These are phyloP conservation scores for Chaetodon auriga DNA, from an alignment of 2,113 vertebrate species.

Conservation along the genomic window DNA sequence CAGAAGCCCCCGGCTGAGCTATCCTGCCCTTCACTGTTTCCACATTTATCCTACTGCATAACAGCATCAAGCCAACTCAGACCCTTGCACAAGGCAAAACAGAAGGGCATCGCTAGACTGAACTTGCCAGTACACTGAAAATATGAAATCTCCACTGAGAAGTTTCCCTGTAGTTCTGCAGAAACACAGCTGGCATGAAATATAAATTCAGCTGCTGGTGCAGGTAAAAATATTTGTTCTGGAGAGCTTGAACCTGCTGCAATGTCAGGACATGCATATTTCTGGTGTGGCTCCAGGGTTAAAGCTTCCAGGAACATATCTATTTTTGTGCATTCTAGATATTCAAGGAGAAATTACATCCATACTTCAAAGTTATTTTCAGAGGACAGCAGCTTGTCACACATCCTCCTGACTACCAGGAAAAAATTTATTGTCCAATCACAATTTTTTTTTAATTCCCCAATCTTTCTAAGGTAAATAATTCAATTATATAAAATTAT, in stretches of 20 bases:
- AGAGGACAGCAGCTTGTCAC: neutral
- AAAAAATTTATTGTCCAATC: no score
- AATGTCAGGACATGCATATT: conserved; percentile 5
- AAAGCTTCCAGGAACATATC: conserved; percentile 12
- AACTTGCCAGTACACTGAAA: neutral
- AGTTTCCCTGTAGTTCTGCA: conserved; percentile 22
- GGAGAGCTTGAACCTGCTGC: neutral
- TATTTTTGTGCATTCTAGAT: neutral
- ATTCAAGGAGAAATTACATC: neutral
- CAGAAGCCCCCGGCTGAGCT: conserved; percentile 12
- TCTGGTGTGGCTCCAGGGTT: neutral
- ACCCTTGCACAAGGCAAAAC: conserved; percentile 18
- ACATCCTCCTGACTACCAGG: no score
- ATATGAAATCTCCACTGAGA: conserved; percentile 3
- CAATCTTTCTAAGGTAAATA: no score
- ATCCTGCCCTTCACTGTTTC: conserved; percentile 26
- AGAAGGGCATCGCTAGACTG: conserved; percentile 6
- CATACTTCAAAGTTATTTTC: conserved; percentile 1
- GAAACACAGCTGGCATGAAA: conserved; percentile 23
- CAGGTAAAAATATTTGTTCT: conserved; percentile 17
- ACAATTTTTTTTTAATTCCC: no score
- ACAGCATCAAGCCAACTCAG: conserved; percentile 25
- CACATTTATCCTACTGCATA: conserved; percentile 35
- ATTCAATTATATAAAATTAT: no score
- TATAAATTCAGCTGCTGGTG: conserved; percentile 22